Percentiles rank a stretch among this genome's conserved stretches.
Conservation (phyloP, 2,113 vertebrate genomes). For the Zosterops japonicus region DNA sequence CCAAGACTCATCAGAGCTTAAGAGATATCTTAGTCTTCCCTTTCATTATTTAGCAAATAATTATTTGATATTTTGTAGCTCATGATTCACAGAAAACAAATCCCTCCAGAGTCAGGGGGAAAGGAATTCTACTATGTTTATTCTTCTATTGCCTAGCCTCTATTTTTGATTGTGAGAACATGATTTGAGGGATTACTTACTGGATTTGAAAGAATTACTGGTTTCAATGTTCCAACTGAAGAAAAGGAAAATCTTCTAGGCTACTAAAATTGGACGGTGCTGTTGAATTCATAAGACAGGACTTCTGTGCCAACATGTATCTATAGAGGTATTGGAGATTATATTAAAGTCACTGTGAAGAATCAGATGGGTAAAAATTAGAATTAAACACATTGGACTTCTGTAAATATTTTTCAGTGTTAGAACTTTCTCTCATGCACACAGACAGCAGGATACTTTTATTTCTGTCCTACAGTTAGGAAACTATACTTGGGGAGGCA, state of each 20-base stretch:
- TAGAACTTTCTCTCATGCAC: neutral
- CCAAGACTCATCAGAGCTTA: neutral
- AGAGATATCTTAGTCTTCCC: neutral
- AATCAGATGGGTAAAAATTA: neutral
- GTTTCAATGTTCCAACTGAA: neutral
- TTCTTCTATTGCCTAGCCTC: neutral
- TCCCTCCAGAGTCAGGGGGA: neutral
- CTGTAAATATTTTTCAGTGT: neutral
- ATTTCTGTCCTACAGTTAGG: neutral
- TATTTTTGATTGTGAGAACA: neutral
- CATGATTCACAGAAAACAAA: neutral
- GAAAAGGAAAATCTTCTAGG: slow-evolving; percentile 9
- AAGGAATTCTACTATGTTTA: neutral
- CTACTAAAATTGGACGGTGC: neutral
- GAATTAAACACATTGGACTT: neutral
- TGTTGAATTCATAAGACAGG: neutral
- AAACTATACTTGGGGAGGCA: neutral
- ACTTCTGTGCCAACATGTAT: neutral
- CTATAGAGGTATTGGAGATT: neutral
- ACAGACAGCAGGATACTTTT: neutral
- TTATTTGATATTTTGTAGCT: slow-evolving; percentile 26
- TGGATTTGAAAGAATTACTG: slow-evolving; percentile 17
- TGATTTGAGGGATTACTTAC: neutral
- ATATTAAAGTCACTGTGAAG: neutral
- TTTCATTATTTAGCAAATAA: slow-evolving; percentile 43